A percentile compares a stretch with the other conserved stretches of the same genome.
phyloP scores from a whole-genome alignment of 2,113 vertebrate genomes.

The Pleuronectes platessa region DNA sequence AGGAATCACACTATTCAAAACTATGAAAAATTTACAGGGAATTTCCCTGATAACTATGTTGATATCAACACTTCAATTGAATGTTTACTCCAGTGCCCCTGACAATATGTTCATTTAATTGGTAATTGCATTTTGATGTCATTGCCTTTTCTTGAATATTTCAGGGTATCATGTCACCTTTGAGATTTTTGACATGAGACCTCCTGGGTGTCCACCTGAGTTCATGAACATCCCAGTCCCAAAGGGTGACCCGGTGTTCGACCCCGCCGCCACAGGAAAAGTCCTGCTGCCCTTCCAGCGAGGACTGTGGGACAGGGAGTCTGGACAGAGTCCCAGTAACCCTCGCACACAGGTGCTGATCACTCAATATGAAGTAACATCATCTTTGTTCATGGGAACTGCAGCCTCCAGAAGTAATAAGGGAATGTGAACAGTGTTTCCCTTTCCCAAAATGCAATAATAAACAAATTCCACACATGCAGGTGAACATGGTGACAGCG shows the following conservation, averaged over 20 bases:
- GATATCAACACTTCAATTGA: neutral
- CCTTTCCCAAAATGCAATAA: neutral
- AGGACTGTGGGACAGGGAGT: constrained; percentile 84
- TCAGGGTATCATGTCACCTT: constrained; percentile 86
- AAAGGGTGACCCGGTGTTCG: constrained; percentile 86
- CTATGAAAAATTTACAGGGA: too few species aligned
- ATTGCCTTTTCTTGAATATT: neutral
- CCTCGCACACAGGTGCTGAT: constrained; percentile 86
- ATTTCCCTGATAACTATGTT: too few species aligned
- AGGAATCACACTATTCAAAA: too few species aligned
- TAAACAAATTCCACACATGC: constrained; percentile 27
- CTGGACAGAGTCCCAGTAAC: constrained; percentile 90
- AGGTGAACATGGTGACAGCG: constrained; percentile 90
- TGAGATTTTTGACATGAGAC: constrained; percentile 78
- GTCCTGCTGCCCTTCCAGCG: constrained; percentile 90
- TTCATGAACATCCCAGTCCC: constrained; percentile 91
- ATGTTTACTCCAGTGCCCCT: neutral
- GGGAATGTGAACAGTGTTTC: neutral
- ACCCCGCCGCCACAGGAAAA: constrained; percentile 72
- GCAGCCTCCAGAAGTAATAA: neutral
- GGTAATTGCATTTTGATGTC: neutral
- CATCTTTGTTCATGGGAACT: neutral
- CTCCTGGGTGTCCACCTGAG: constrained; percentile 86
- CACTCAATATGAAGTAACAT: neutral
- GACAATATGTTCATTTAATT: neutral